Evolutionary conservation across 2,113 vertebrate species (phyloP).

Genomic region (Empidonax traillii): DNA sequence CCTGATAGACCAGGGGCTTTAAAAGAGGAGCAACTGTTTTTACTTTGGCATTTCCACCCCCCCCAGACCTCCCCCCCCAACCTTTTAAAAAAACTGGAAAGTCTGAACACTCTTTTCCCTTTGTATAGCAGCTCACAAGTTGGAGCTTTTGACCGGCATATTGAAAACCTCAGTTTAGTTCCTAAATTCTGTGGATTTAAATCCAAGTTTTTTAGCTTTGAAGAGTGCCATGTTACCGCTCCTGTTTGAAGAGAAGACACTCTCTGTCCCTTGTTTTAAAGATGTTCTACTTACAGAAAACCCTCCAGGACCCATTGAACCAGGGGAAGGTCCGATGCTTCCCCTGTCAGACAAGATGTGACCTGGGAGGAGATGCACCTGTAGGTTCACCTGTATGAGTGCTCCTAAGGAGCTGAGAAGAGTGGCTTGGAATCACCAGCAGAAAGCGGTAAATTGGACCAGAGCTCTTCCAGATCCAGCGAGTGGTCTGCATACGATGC

Average conservation of each 20-base stretch:
- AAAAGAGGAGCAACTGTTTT: neutral
- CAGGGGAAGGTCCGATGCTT: neutral
- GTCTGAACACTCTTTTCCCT: neutral
- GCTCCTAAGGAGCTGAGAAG: neutral
- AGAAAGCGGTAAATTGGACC: neutral
- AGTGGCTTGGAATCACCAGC: neutral
- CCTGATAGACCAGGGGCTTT: neutral
- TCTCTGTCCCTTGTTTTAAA: neutral
- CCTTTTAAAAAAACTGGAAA: neutral
- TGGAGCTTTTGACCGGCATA: neutral
- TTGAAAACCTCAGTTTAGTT: neutral
- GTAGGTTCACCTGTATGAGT: neutral
- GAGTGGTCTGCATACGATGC: neutral
- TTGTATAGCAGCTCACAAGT: neutral
- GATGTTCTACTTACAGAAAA: neutral
- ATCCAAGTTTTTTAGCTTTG: neutral
- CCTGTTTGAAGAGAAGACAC: neutral
- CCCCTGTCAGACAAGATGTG: neutral
- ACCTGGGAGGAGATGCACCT: neutral
- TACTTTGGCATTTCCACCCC: neutral
- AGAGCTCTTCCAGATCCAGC: neutral
- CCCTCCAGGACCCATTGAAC: neutral
- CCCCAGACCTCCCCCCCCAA: too few species aligned
- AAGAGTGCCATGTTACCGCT: neutral
- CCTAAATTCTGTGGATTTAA: neutral